These are phyloP conservation scores for Loxodonta africana DNA, from an alignment of 2,113 vertebrate genomes.

Conservation along the genomic window DNA sequence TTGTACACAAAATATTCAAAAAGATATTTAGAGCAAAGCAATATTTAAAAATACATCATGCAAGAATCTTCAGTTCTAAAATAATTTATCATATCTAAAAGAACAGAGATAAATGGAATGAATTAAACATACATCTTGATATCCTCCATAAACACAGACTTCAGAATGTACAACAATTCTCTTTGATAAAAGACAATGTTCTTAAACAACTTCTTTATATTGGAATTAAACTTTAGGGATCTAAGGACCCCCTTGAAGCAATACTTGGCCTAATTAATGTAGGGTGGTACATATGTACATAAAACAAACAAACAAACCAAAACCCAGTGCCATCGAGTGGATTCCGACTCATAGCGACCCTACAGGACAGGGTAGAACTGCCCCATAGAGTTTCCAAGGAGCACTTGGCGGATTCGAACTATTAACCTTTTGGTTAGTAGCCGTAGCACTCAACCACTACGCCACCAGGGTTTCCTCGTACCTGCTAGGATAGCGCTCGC, in stretches of 20 bases:
- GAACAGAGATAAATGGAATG: not conserved
- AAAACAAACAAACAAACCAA: no score
- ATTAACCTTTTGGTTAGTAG: no score
- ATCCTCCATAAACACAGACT: not conserved
- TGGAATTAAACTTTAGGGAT: not conserved
- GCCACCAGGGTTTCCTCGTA: no score
- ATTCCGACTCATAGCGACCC: no score
- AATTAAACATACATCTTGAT: not conserved
- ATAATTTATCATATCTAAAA: not conserved
- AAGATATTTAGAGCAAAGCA: not conserved
- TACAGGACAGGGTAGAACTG: no score
- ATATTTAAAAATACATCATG: not conserved
- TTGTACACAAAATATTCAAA: not conserved
- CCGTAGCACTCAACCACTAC: no score
- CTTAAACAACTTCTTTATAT: not conserved
- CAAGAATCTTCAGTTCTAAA: not conserved
- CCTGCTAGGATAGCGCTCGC: no score
- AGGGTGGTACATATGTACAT: not conserved
- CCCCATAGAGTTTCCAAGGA: no score
- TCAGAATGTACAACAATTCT: not conserved
- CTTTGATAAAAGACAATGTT: not conserved
- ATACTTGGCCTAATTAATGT: not conserved
- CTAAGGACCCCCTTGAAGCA: not conserved
- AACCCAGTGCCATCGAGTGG: no score
- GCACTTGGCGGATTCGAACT: no score